Percentiles rank a stretch among this genome's conserved stretches.
Evolutionary conservation across 2,113 vertebrate genomes (phyloP).

Genomic region (Crotophaga sulcirostris): DNA sequence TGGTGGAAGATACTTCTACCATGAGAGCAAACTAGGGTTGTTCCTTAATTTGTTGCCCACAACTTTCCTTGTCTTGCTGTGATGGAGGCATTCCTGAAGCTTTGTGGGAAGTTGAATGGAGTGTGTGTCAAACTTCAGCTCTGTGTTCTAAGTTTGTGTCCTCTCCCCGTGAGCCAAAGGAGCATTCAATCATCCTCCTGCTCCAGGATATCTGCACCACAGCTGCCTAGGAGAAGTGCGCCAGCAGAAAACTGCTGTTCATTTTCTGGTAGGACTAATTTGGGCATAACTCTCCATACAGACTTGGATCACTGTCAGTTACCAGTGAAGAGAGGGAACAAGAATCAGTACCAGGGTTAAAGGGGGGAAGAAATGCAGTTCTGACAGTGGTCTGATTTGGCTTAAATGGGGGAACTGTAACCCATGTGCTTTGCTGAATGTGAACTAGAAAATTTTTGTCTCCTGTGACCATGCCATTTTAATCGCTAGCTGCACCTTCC

Average conservation of each 20-base stretch:
- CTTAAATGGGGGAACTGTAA: neutral
- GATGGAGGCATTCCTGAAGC: neutral
- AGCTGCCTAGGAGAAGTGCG: neutral
- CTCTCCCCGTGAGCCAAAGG: neutral
- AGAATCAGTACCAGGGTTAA: neutral
- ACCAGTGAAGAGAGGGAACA: too few relatives aligned
- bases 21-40: neutral
- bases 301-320: neutral
- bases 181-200: neutral
- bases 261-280: neutral
- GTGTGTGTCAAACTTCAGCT: neutral
- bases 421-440: neutral
- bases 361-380: neutral
- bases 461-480: neutral
- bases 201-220: neutral
- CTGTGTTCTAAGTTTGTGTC: neutral
- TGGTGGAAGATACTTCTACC: neutral
- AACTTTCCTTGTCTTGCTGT: neutral
- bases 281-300: neutral
- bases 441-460: neutral
- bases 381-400: neutral
- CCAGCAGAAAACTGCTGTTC: neutral
- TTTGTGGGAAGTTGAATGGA: neutral
- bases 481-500: neutral
- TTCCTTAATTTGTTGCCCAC: neutral